Evolutionary conservation across 2,888 invertebrate species (phyloP).

Genomic region (Pyrochroa serraticornis): DNA sequence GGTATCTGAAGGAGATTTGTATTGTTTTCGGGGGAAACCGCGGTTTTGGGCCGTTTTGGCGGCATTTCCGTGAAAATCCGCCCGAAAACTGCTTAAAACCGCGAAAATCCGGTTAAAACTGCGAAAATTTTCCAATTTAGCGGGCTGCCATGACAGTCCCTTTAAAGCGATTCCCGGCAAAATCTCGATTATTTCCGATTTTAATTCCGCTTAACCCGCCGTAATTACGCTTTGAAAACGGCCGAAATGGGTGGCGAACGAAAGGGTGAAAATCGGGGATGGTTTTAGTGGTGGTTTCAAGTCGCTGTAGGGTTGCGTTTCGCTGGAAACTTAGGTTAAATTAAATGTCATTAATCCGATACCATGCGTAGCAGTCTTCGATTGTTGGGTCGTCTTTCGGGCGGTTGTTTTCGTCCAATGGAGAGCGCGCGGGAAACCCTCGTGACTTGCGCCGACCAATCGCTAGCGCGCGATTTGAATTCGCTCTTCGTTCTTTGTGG

Average conservation of each 20-base stretch:
- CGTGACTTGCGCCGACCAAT: constrained; percentile 55
- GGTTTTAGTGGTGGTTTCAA: constrained; percentile 33
- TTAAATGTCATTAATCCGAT: constrained; percentile 45
- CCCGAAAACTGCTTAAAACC: neutral
- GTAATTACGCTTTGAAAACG: neutral
- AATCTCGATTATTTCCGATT: constrained; percentile 21
- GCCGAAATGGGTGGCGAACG: constrained; percentile 32
- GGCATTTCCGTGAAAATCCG: constrained; percentile 3
- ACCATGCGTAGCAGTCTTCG: constrained; percentile 47
- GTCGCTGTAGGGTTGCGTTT: constrained; percentile 4
- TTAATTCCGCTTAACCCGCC: neutral
- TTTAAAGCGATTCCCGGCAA: constrained; percentile 47
- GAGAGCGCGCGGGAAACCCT: constrained; percentile 53
- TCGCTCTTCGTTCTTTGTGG: constrained; percentile 56
- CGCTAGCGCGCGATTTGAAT: constrained; percentile 55
- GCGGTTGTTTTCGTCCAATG: constrained; percentile 48
- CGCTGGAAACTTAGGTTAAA: constrained; percentile 44
- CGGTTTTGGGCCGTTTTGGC: constrained; percentile 1
- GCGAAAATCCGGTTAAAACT: neutral
- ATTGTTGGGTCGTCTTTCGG: constrained; percentile 29
- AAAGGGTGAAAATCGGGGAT: constrained; percentile 33
- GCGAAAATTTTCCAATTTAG: constrained; percentile 42
- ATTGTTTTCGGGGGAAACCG: too few species aligned
- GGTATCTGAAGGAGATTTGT: constrained; percentile 11
- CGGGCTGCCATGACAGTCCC: constrained; percentile 52